Evolutionary conservation across 2,113 vertebrate genomes (phyloP).

Genomic region (Morone chrysops): DNA sequence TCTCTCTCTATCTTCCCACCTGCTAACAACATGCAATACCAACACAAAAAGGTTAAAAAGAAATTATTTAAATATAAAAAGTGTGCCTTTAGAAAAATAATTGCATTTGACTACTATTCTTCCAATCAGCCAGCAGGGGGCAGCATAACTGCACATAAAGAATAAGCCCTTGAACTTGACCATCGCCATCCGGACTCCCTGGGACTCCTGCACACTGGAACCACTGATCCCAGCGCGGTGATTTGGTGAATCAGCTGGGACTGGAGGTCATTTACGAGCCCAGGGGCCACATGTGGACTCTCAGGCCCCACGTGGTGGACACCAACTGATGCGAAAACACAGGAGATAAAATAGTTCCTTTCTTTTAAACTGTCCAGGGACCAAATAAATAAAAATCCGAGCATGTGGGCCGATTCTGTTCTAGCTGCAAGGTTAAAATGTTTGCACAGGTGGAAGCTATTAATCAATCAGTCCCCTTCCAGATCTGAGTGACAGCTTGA

Average conservation of each 20-base stretch:
- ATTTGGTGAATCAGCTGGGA: not conserved
- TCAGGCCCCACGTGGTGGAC: not conserved
- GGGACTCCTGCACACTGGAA: not conserved
- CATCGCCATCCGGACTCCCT: not conserved
- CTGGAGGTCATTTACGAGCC: not conserved
- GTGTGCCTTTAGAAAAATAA: not conserved
- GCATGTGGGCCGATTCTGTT: not conserved
- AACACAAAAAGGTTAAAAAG: not conserved
- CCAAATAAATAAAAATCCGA: not conserved
- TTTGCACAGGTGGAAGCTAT: not conserved
- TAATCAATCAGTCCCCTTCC: not conserved
- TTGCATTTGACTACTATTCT: not conserved
- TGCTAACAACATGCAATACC: not conserved
- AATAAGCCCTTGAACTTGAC: not conserved
- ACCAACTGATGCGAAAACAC: not conserved
- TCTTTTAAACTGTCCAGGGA: not conserved
- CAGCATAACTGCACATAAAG: not conserved
- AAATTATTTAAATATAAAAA: not conserved
- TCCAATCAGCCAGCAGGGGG: conserved; percentile 43
- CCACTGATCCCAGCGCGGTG: not conserved
- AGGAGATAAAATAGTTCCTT: not conserved
- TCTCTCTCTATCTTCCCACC: too few relatives aligned
- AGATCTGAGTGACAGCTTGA: conserved; percentile 21
- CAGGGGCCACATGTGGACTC: not conserved
- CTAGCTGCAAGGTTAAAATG: not conserved